Evolutionary conservation across 2,113 vertebrate genomes (phyloP).

Genomic region (Montifringilla adamsi): DNA sequence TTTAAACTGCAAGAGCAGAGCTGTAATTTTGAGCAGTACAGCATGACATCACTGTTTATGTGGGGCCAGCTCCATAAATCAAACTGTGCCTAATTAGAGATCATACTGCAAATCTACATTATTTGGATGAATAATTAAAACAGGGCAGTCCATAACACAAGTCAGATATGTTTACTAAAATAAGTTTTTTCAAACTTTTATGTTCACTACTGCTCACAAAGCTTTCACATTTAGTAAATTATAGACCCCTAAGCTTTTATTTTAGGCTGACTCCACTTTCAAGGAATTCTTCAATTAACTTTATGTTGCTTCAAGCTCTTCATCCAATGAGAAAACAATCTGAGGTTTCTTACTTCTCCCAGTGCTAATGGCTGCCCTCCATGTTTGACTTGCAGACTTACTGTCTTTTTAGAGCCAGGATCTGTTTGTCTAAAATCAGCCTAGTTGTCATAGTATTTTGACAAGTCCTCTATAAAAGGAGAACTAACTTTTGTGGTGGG

Average conservation of each 20-base stretch:
- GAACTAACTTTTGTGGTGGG: constrained; percentile 50
- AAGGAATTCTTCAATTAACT: constrained; percentile 86
- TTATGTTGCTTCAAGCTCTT: constrained; percentile 77
- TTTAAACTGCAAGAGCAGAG: constrained; percentile 71
- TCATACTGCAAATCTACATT: constrained; percentile 73
- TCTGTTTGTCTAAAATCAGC: constrained; percentile 71
- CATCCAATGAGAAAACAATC: constrained; percentile 78
- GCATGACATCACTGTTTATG: constrained; percentile 81
- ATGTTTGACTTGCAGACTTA: constrained; percentile 70
- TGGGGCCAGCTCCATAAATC: constrained; percentile 77
- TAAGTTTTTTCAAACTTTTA: constrained; percentile 63
- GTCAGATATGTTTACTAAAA: constrained; percentile 80
- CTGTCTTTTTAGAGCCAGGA: constrained; percentile 65
- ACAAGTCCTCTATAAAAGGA: constrained; percentile 53
- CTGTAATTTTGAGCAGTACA: constrained; percentile 75
- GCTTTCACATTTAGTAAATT: constrained; percentile 74
- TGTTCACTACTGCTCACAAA: constrained; percentile 71
- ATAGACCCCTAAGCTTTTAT: constrained; percentile 67
- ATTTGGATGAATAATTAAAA: constrained; percentile 76
- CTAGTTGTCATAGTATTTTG: constrained; percentile 74
- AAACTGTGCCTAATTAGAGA: constrained; percentile 78
- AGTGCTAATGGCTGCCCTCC: constrained; percentile 78
- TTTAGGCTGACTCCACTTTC: constrained; percentile 80
- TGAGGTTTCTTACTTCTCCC: constrained; percentile 71
- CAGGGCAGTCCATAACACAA: constrained; percentile 65